These are phyloP conservation scores for Calyptommatus sinebrachiatus DNA, from an alignment of 2,113 vertebrate genomes.

Conservation along the genomic window DNA sequence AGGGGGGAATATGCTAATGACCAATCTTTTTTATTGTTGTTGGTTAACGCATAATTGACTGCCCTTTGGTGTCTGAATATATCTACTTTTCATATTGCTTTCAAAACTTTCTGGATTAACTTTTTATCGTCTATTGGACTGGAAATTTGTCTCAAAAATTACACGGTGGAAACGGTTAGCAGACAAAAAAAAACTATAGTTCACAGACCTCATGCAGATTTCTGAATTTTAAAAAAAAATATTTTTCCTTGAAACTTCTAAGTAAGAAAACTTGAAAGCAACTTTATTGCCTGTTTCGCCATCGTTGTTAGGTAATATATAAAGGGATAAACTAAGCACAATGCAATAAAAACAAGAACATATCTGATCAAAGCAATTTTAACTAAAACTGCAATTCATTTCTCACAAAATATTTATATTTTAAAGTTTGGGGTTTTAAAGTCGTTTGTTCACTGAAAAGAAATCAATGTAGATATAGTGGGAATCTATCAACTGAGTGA, in stretches of 20 bases:
- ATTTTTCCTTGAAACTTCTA: slow-evolving; percentile 4
- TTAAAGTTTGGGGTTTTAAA: neutral
- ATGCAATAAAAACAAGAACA: neutral
- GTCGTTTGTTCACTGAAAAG: neutral
- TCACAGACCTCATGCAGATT: neutral
- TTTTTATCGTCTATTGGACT: slow-evolving; percentile 26
- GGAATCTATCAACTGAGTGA: neutral
- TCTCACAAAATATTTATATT: neutral
- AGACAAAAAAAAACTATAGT: slow-evolving; percentile 11
- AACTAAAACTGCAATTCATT: neutral
- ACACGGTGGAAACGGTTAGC: neutral
- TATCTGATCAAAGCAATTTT: neutral
- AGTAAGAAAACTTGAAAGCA: slow-evolving; percentile 19
- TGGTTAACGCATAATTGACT: neutral
- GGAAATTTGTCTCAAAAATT: slow-evolving; percentile 30
- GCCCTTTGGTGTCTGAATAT: slow-evolving; percentile 16
- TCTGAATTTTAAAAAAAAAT: neutral
- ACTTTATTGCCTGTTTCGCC: neutral
- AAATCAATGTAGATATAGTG: neutral
- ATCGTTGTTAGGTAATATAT: neutral
- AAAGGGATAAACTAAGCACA: neutral
- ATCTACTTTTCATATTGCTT: slow-evolving; percentile 13
- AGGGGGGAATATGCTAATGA: slow-evolving; percentile 36
- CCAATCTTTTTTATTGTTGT: slow-evolving; percentile 28
- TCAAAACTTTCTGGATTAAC: slow-evolving; percentile 29